These are phyloP conservation scores for Chloroclysta siterata DNA, from an alignment of 2,888 invertebrate genomes.

Conservation along the genomic window DNA sequence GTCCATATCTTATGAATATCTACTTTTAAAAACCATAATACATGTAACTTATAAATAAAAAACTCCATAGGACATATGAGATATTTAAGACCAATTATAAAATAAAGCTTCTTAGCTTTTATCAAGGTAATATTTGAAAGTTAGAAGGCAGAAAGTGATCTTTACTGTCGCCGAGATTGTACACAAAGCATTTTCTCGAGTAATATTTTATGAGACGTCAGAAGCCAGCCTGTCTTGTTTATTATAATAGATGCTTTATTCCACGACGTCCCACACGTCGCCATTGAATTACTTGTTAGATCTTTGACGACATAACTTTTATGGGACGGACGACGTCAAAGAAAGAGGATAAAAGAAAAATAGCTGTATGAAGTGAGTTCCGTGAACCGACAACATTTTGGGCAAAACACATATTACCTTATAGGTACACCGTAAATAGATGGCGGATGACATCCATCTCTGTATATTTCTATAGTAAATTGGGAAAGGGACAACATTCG, in stretches of 20 bases:
- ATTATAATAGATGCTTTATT: constrained; percentile 37
- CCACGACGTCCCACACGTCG: constrained; percentile 31
- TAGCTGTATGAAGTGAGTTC: constrained; percentile 31
- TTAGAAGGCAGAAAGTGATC: constrained; percentile 23
- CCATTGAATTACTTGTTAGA: constrained; percentile 38
- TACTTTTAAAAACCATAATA: too few relatives aligned
- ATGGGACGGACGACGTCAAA: constrained; percentile 39
- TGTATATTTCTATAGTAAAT: constrained; percentile 49
- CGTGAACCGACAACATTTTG: constrained; percentile 26
- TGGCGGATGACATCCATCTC: constrained; percentile 32
- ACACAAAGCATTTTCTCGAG: constrained; percentile 32
- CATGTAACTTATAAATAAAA: too few relatives aligned
- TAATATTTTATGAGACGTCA: constrained; percentile 30
- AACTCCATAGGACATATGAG: too few relatives aligned
- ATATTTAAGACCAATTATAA: background rate
- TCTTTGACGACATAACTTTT: constrained; percentile 34
- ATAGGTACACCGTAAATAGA: constrained; percentile 23
- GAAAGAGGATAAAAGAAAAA: constrained; percentile 39
- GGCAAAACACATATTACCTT: constrained; percentile 8
- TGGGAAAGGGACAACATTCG: constrained; percentile 41
- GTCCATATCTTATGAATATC: background rate
- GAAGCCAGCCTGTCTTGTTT: constrained; percentile 23
- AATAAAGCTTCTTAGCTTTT: constrained; percentile 22
- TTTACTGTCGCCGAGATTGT: constrained; percentile 23
- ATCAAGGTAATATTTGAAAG: constrained; percentile 27